phyloP scores from a whole-genome alignment of 2,797 vertebrate species.

The Uromys caudimaculatus region DNA sequence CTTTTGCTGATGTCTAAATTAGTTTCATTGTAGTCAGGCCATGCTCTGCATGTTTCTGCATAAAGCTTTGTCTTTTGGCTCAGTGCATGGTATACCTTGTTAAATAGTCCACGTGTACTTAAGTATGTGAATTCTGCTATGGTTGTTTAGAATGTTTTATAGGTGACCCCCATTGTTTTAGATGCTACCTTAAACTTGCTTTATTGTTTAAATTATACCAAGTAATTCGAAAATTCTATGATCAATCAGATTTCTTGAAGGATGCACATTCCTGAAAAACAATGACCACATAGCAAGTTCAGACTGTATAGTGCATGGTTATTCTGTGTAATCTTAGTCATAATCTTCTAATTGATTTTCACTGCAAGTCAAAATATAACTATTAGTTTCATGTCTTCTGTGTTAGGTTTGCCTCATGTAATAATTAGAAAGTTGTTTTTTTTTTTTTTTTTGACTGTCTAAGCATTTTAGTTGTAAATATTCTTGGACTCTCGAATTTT shows the following conservation, averaged over 20 bases:
- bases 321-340: slow-evolving; percentile 38
- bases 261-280: slow-evolving; percentile 7
- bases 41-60: slow-evolving; percentile 49
- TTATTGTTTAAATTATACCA: slow-evolving; percentile 59
- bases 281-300: not conserved
- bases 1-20: slow-evolving; percentile 54
- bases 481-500: slow-evolving; percentile 68
- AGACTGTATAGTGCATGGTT: not conserved
- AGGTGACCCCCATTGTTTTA: slow-evolving; percentile 46
- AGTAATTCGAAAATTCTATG: slow-evolving; percentile 41
- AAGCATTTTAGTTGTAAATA: slow-evolving; percentile 67
- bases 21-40: slow-evolving; percentile 52
- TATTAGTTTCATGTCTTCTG: slow-evolving; percentile 54
- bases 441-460: slow-evolving; percentile 66
- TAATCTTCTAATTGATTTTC: slow-evolving; percentile 49
- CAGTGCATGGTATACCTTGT: not conserved
- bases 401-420: slow-evolving; percentile 60
- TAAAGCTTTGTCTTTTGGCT: slow-evolving; percentile 55
- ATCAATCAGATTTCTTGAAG: slow-evolving; percentile 39
- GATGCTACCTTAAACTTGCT: slow-evolving; percentile 57
- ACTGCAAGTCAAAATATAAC: not conserved
- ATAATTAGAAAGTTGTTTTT: slow-evolving; percentile 65
- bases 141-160: slow-evolving; percentile 55
- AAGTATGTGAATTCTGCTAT: slow-evolving; percentile 50
- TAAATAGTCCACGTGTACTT: slow-evolving; percentile 41